These are phyloP conservation scores for Mohoua ochrocephala DNA, from an alignment of 2,113 vertebrate species.

Conservation along the genomic window DNA sequence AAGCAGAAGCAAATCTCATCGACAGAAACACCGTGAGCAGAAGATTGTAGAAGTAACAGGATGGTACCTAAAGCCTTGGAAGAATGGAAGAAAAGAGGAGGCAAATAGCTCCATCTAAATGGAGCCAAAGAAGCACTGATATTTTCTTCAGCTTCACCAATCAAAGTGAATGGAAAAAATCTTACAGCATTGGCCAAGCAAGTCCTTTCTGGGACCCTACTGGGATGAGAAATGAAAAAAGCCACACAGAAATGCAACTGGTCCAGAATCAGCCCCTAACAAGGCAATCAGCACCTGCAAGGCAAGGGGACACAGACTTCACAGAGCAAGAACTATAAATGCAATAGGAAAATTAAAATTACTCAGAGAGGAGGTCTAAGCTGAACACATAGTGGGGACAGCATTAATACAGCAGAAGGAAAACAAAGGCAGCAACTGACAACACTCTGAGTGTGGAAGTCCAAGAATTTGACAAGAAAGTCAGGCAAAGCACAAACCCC, in stretches of 20 bases:
- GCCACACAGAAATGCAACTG: not conserved
- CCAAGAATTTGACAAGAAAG: not conserved
- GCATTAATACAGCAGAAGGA: not conserved
- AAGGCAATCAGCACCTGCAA: not conserved
- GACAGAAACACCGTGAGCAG: fast-evolving
- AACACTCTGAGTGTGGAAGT: not conserved
- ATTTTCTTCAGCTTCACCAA: not conserved
- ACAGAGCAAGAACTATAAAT: fast-evolving
- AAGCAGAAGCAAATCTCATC: not conserved
- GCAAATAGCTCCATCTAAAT: not conserved
- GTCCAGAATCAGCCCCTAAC: not conserved
- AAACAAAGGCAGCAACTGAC: not conserved
- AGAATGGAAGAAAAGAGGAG: not conserved
- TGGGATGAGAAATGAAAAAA: not conserved
- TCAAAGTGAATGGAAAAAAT: not conserved
- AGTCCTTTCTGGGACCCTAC: not conserved
- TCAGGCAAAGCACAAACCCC: not conserved
- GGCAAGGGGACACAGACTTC: not conserved
- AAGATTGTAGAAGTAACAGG: not conserved
- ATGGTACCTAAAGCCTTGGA: not conserved
- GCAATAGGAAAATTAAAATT: not conserved
- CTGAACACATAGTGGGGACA: not conserved
- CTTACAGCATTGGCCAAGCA: not conserved
- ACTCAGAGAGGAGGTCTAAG: not conserved
- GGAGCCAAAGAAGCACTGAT: not conserved